phyloP scores from a whole-genome alignment of 1,140 invertebrate species.

The Camponotus floridanus region DNA sequence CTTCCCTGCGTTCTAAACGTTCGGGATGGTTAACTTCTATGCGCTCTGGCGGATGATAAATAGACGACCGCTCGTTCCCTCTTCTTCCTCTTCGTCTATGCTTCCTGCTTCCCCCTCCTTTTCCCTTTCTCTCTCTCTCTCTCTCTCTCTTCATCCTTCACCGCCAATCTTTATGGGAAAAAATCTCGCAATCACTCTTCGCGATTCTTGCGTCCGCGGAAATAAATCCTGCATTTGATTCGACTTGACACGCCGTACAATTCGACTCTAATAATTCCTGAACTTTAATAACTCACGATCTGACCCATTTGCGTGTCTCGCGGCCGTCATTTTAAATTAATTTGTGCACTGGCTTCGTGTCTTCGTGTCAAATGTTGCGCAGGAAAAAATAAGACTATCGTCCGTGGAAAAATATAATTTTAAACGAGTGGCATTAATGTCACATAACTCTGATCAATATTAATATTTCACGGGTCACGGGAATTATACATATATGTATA shows the following conservation, averaged over 20 bases:
- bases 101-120: too few species aligned
- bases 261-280: slow-evolving; percentile 46
- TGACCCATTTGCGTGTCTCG: slow-evolving; percentile 52
- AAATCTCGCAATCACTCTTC: slow-evolving; percentile 63
- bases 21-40: slow-evolving; percentile 64
- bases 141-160: slow-evolving; percentile 1
- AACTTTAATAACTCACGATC: slow-evolving; percentile 54
- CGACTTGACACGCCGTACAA: slow-evolving; percentile 32
- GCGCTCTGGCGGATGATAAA: slow-evolving; percentile 63
- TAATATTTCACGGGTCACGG: slow-evolving; percentile 21
- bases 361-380: slow-evolving; percentile 9
- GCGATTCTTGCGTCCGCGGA: slow-evolving; percentile 49
- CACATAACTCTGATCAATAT: slow-evolving; percentile 1
- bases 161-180: slow-evolving; percentile 52
- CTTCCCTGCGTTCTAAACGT: slow-evolving; percentile 61
- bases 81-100: background rate
- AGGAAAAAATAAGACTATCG: background rate
- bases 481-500: background rate
- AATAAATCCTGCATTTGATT: slow-evolving; percentile 56
- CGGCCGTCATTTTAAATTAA: slow-evolving; percentile 54
- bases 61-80: slow-evolving; percentile 50
- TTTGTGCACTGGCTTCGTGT: slow-evolving; percentile 39
- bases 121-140: background rate
- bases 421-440: slow-evolving; percentile 43
- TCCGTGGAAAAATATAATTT: slow-evolving; percentile 25